Base-by-base conservation (phyloP, 2,113 vertebrate genomes). In the Aptenodytes patagonicus region DNA sequence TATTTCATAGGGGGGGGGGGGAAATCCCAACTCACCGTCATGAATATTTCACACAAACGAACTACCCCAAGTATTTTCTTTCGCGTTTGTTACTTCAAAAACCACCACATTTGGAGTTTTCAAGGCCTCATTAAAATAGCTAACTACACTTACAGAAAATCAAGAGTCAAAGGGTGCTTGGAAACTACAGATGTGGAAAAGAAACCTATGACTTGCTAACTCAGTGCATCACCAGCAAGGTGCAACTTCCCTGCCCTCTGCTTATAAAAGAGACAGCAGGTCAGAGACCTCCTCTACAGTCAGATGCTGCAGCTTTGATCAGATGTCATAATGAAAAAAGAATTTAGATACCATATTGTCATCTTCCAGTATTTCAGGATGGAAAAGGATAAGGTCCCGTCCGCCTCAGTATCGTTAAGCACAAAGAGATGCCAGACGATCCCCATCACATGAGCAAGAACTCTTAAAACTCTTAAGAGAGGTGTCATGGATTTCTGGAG, bases 211-310 rank as follows among this genome's bases (percentile, higher is more conserved):
- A 38, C 54, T 15, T 25, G 31, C 29, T 61, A 69, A 61, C 2
- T 51, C 49, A 32, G 6, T 7, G 34, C 24, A 78, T 40, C 32
- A 44, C 29, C 70, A 90, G 28, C 20, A 75, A 78, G 21, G 64
- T 7, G 13, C 3, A 61, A 60, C 20, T 28, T 82, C 68, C 69
- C 49, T 71, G 25, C n/a, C 5, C 32, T 58, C 46, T 54, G 38
- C 25, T 86, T 36, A 36, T 10, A 18, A 25, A 34, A 38, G 21
- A 20, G 28, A 13, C 0, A 0, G 20, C 51, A 69, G 8, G 34
- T 77, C 51, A 70, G 28, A 83, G 55, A 77, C 28, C 25, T 76
- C 40, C 13, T 21, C 72, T 32, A 40, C 4, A 51, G 64, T 22
- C 16, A 46, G 22, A 64, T 60, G 28, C 51, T 28, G 42, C 57